Evolutionary conservation across 2,113 vertebrate genomes (phyloP).

Genomic region (Castor canadensis): DNA sequence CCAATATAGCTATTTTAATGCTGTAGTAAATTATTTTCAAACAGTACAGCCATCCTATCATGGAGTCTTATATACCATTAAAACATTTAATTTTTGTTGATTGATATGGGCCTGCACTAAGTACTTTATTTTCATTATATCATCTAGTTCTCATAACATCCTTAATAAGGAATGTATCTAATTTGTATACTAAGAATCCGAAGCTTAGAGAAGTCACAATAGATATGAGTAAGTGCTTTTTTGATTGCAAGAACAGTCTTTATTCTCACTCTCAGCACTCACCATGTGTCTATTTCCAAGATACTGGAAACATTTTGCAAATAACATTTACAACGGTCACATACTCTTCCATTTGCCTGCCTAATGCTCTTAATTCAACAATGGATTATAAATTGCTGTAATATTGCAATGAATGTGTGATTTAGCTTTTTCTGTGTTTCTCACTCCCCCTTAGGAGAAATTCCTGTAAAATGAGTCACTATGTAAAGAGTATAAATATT

Average conservation of each 20-base stretch:
- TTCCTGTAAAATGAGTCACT: background rate
- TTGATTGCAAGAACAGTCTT: background rate
- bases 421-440: conserved; percentile 4
- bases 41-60: background rate
- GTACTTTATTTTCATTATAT: background rate
- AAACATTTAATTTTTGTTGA: background rate
- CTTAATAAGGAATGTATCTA: background rate
- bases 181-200: background rate
- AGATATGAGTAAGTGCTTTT: background rate
- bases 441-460: conserved; percentile 34
- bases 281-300: background rate
- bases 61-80: background rate
- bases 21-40: background rate
- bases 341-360: background rate
- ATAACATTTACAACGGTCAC: background rate
- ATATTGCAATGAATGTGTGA: background rate
- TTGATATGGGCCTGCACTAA: background rate
- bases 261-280: background rate
- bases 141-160: background rate
- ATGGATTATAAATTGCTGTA: background rate
- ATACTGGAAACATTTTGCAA: background rate
- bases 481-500: conserved; percentile 17
- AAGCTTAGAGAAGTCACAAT: background rate
- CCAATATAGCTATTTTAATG: background rate
- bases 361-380: background rate